phyloP scores from a whole-genome alignment of 1,140 invertebrate species.

The Drosophila triauraria region DNA sequence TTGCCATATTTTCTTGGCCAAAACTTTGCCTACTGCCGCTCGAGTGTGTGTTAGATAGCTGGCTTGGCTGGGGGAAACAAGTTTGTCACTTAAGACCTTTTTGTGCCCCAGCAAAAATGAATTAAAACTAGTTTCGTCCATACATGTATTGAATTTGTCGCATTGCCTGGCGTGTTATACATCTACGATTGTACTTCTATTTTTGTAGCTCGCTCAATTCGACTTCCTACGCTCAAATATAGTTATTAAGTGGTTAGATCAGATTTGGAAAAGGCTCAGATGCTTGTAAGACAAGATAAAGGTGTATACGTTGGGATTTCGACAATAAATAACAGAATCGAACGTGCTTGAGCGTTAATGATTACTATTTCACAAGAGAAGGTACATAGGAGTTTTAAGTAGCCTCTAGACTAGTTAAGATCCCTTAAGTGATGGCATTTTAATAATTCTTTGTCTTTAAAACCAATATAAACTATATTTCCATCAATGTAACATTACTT shows the following conservation, averaged over 20 bases:
- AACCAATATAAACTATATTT: no score
- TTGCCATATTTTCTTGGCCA: constrained; percentile 70
- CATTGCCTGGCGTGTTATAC: constrained; percentile 44
- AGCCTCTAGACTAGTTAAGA: no score
- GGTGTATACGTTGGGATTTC: constrained; percentile 6
- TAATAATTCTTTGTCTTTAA: no score
- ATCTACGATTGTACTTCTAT: constrained; percentile 44
- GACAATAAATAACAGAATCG: constrained; percentile 10
- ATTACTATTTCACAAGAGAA: neutral
- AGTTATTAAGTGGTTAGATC: constrained; percentile 55
- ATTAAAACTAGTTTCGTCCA: constrained; percentile 70
- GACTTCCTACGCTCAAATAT: constrained; percentile 57
- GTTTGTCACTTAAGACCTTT: constrained; percentile 80
- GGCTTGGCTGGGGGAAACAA: constrained; percentile 55
- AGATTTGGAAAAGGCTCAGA: constrained; percentile 29
- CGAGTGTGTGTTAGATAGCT: constrained; percentile 62
- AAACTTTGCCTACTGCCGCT: constrained; percentile 34
- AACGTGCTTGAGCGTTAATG: neutral
- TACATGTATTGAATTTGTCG: constrained; percentile 42
- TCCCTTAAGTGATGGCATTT: neutral
- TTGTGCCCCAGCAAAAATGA: constrained; percentile 74
- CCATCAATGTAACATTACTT: neutral
- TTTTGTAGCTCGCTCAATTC: constrained; percentile 47
- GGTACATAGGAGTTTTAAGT: neutral
- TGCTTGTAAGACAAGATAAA: constrained; percentile 26